A percentile compares a stretch with the other conserved stretches of the same genome.
phyloP scores from a whole-genome alignment of 2,888 invertebrate genomes.

The Drosophila kuntzei region DNA sequence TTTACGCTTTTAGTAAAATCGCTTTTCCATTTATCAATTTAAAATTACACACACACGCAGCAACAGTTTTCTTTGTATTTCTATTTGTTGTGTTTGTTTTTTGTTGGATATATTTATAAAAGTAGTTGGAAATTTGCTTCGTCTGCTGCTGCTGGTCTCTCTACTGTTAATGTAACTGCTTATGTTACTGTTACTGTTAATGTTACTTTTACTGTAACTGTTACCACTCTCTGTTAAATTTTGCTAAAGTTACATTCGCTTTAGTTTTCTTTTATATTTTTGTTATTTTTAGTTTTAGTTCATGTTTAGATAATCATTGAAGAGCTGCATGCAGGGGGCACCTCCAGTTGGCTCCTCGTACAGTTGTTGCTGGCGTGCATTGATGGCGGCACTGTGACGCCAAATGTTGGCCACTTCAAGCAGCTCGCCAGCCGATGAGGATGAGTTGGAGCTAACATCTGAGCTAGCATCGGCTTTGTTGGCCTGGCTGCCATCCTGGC shows the following conservation, averaged over 20 bases:
- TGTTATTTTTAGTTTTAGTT: slow-evolving; percentile 84
- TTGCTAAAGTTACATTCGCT: slow-evolving; percentile 63
- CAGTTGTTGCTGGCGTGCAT: slow-evolving; percentile 44
- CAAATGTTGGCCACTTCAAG: slow-evolving; percentile 70
- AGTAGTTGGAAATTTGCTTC: slow-evolving; percentile 45
- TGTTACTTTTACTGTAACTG: slow-evolving; percentile 32
- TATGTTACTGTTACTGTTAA: slow-evolving; percentile 22
- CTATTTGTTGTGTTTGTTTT: not conserved
- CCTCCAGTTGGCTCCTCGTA: slow-evolving; percentile 61
- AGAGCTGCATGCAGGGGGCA: slow-evolving; percentile 87
- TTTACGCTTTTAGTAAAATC: slow-evolving; percentile 45
- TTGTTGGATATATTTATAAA: slow-evolving; percentile 30
- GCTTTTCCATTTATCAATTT: slow-evolving; percentile 30
- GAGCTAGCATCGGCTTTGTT: slow-evolving; percentile 55
- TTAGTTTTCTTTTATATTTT: slow-evolving; percentile 3
- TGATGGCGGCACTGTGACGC: slow-evolving; percentile 56
- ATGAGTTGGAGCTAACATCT: slow-evolving; percentile 80
- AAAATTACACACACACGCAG: slow-evolving; percentile 34
- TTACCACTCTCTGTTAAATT: slow-evolving; percentile 55
- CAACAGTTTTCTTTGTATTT: slow-evolving; percentile 25
- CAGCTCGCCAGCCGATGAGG: slow-evolving; percentile 67
- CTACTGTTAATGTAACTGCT: slow-evolving; percentile 25
- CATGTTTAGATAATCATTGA: slow-evolving; percentile 88
- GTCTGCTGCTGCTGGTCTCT: slow-evolving; percentile 33
- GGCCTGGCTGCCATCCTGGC: slow-evolving; percentile 51